These are phyloP conservation scores for Heliornis fulica DNA, from an alignment of 2,113 vertebrate species.

Conservation along the genomic window DNA sequence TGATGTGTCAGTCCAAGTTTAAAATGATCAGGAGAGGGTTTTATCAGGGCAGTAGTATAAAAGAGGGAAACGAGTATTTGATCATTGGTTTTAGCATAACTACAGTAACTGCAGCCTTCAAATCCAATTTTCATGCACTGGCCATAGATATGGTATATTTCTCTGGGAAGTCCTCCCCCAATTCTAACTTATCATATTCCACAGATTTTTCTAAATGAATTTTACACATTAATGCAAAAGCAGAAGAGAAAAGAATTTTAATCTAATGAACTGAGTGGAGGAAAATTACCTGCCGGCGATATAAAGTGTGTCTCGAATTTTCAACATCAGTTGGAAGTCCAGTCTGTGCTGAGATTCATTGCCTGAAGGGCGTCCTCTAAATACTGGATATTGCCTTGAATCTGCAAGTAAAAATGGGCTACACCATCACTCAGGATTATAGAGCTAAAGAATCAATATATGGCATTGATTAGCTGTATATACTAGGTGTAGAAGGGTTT, in stretches of 20 bases:
- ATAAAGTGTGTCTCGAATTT: conserved; percentile 98
- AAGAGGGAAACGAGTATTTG: conserved; percentile 34
- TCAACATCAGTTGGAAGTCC: conserved; percentile 99
- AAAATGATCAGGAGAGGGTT: conserved; percentile 43
- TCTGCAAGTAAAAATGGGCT: conserved; percentile 85
- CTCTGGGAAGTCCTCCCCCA: conserved; percentile 13
- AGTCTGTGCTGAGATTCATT: conserved; percentile 98
- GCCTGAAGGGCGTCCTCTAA: conserved; percentile 96
- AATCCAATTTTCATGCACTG: conserved; percentile 56
- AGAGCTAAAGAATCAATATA: conserved; percentile 78
- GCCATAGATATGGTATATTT: conserved; percentile 34
- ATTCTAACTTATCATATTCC: conserved; percentile 70
- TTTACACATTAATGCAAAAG: conserved; percentile 72
- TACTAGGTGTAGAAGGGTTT: conserved; percentile 81
- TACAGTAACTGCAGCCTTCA: conserved; percentile 60
- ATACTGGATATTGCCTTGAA: conserved; percentile 95
- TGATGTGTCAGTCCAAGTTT: conserved; percentile 44
- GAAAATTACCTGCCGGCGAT: conserved; percentile 96
- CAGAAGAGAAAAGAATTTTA: conserved; percentile 79
- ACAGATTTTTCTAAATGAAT: conserved; percentile 73
- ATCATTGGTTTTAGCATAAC: conserved; percentile 55
- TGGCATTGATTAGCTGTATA: conserved; percentile 82
- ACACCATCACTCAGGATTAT: conserved; percentile 82
- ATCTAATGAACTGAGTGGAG: conserved; percentile 85
- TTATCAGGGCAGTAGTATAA: conserved; percentile 35